A percentile compares a stretch with the other conserved stretches of the same genome.
Conservation (phyloP, 1,140 invertebrate species). For the Hylaeus anthracinus region DNA sequence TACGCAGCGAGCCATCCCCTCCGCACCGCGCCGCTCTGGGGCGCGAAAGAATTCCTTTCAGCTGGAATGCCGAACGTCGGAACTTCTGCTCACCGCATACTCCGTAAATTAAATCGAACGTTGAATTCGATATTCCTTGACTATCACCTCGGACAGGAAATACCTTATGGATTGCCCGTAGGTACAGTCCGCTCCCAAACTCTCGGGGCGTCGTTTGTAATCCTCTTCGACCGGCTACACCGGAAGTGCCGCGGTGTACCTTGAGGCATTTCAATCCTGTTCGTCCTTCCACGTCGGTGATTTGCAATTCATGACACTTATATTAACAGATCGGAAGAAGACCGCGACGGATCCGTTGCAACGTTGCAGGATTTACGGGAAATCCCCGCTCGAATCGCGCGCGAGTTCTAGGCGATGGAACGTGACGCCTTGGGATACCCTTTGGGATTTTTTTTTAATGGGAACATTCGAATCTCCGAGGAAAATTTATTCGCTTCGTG, state of each 20-base stretch:
- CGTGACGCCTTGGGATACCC: not conserved
- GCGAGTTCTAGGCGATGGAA: not conserved
- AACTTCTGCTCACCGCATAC: constrained; percentile 2
- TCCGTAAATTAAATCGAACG: constrained; percentile 46
- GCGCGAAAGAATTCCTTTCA: not conserved
- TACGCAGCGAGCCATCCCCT: not conserved
- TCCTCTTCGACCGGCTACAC: constrained; percentile 46
- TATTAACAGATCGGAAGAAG: constrained; percentile 50
- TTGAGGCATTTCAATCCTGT: constrained; percentile 55
- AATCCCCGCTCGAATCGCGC: not conserved
- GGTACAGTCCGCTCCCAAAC: constrained; percentile 44
- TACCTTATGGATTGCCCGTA: constrained; percentile 52
- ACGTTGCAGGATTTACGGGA: constrained; percentile 24
- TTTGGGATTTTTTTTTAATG: too few relatives aligned
- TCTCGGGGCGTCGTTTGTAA: constrained; percentile 44
- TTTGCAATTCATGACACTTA: constrained; percentile 64
- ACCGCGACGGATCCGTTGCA: constrained; percentile 28
- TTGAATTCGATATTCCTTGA: constrained; percentile 43
- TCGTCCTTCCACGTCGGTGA: constrained; percentile 56
- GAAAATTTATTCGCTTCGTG: too few relatives aligned
- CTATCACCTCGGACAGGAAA: constrained; percentile 28
- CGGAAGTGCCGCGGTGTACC: constrained; percentile 54
- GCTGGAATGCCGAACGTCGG: not conserved
- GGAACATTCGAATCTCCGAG: too few relatives aligned
- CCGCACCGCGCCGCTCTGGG: not conserved